Conservation (phyloP, 2,797 vertebrate species). For the Sebastes hubbsi region DNA sequence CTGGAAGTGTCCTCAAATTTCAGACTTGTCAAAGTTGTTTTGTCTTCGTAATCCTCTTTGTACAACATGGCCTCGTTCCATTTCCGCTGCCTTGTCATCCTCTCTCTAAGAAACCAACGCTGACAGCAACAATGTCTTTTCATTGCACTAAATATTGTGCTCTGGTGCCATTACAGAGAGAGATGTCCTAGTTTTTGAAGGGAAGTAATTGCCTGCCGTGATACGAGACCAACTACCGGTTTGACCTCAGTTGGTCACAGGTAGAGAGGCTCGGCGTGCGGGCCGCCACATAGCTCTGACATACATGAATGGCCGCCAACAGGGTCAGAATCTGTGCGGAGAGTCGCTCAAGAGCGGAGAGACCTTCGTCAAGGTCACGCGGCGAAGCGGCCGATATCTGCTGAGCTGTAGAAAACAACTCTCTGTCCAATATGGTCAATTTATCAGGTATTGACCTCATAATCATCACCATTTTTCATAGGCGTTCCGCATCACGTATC, state of each 20-base stretch:
- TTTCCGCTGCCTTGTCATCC: conserved; percentile 55
- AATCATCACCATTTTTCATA: conserved; percentile 65
- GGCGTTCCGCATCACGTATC: conserved; percentile 54
- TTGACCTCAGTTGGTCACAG: conserved; percentile 40
- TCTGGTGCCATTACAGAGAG: conserved; percentile 48
- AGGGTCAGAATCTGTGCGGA: too few relatives aligned
- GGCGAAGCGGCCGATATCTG: conserved; percentile 52
- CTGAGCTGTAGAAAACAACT: conserved; percentile 56
- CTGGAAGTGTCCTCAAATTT: conserved; percentile 76
- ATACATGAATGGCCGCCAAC: too few relatives aligned
- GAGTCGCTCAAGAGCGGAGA: too few relatives aligned
- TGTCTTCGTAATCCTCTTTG: conserved; percentile 76
- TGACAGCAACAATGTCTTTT: conserved; percentile 61
- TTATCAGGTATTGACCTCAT: conserved; percentile 61
- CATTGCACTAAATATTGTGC: conserved; percentile 52
- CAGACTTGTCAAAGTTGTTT: conserved; percentile 77
- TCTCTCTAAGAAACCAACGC: conserved; percentile 56
- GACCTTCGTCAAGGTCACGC: conserved; percentile 56
- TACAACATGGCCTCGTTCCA: conserved; percentile 56
- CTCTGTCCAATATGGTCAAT: conserved; percentile 38
- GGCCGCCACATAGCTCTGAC: too few relatives aligned
- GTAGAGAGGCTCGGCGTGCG: conserved; percentile 1
- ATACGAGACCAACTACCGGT: conserved; percentile 19
- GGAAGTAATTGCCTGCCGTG: conserved; percentile 28
- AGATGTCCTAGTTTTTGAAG: conserved; percentile 32